Conservation (phyloP, 2,888 invertebrate genomes). For the Patella pellucida region DNA sequence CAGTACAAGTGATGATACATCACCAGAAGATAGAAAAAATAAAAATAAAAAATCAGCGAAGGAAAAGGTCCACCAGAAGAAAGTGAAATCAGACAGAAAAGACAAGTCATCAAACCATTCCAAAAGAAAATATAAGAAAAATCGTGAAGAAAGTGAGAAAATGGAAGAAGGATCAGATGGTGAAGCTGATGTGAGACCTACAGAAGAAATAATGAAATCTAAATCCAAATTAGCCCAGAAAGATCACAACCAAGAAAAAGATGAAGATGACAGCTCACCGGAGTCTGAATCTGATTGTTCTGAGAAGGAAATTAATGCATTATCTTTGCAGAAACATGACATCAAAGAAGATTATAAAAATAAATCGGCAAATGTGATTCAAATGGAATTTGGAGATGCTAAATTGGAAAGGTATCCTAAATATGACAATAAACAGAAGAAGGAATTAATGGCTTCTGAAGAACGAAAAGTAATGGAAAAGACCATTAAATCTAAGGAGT, state of each 20-base stretch:
- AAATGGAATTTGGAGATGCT: neutral
- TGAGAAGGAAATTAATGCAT: neutral
- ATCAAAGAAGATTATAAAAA: neutral
- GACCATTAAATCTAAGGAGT: constrained; percentile 15
- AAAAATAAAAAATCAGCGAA: too few species aligned
- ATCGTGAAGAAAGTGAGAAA: neutral
- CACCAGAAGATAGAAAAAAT: too few species aligned
- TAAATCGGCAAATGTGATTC: neutral
- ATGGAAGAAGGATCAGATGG: neutral
- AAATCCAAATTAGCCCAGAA: neutral
- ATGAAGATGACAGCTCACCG: constrained; percentile 6
- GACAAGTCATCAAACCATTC: neutral
- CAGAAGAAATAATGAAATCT: neutral
- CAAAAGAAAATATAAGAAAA: neutral
- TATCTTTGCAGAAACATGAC: neutral
- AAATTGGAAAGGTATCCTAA: neutral
- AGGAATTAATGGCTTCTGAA: constrained; percentile 18
- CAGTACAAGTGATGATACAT: neutral
- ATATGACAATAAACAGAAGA: constrained; percentile 22
- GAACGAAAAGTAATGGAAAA: constrained; percentile 16
- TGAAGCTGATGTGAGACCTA: neutral
- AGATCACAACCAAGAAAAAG: constrained; percentile 6
- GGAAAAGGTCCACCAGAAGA: too few species aligned
- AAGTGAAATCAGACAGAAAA: neutral
- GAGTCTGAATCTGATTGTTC: neutral